Evolutionary conservation across 2,888 invertebrate genomes (phyloP).

Genomic region (Polyommatus icarus): DNA sequence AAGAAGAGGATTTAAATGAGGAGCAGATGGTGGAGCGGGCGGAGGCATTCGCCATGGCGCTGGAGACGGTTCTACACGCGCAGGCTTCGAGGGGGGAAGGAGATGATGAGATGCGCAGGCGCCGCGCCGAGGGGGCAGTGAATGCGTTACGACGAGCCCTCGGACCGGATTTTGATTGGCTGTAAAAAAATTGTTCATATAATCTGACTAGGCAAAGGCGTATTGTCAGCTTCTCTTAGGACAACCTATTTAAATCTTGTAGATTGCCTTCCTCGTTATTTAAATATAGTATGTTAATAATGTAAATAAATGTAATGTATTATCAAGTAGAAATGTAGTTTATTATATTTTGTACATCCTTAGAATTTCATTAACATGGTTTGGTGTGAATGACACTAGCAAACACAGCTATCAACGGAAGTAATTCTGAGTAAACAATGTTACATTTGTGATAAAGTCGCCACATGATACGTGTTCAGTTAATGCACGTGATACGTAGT

Average conservation of each 20-base stretch:
- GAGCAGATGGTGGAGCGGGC: slow-evolving; percentile 16
- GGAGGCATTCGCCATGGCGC: slow-evolving; percentile 19
- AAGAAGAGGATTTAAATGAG: slow-evolving; percentile 8
- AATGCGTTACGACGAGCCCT: slow-evolving; percentile 2
- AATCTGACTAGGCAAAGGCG: neutral
- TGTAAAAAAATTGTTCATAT: neutral
- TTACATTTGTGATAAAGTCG: neutral
- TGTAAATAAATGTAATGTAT: neutral
- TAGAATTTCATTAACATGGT: neutral
- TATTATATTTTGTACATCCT: neutral
- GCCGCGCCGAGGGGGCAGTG: slow-evolving; percentile 9
- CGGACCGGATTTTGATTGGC: neutral
- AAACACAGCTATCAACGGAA: neutral
- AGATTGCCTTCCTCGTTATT: neutral
- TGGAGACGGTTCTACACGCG: slow-evolving; percentile 7
- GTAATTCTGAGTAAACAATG: neutral
- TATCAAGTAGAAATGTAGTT: neutral
- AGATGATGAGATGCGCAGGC: slow-evolving; percentile 1
- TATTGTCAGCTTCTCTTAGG: neutral
- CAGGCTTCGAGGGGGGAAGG: slow-evolving; percentile 1
- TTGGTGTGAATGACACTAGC: neutral
- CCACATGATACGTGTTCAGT: slow-evolving; percentile 3
- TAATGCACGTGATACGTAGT: neutral
- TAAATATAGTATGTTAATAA: neutral
- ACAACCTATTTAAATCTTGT: neutral